Evolutionary conservation across 1,140 invertebrate species (phyloP), one percentile per base, ranked within the genome.

Genomic region (Megalopta genalis): DNA sequence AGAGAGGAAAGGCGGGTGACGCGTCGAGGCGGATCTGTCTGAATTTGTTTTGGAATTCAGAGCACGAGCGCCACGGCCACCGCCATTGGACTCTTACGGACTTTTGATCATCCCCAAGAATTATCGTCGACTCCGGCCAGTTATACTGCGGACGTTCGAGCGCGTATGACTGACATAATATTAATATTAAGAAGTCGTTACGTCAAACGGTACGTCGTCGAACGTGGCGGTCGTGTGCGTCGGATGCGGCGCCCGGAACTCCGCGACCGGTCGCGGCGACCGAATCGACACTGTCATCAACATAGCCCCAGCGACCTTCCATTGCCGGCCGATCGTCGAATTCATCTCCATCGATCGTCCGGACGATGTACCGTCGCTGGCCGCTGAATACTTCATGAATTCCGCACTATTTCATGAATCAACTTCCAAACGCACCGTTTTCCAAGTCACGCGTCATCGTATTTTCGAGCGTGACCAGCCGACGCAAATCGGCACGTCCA

Each of bases 101-200:
- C 88, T 90, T 85, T 86, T 89, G 88, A 89, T 90, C 79, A 80
- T 84, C 78, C 75, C 77, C 39, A 84, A 90, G 87, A 90, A 83
- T 89, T 90, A 90, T 89, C 63, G 86, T 86, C 71, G 80, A 77
- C 81, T 88, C 75, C 86, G 85, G 86, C 87, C 84, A 85, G 77
- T 81, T 78, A 72, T 78, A 78, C 46, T 46, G 57, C 64, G 52
- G 25, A 70, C 37, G 67, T 27, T 65, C 62, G 60, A 12, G 23
- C 52, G 62, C 52, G 76, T 77, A 85, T 81, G 59, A 75, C 81
- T 78, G 81, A 88, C 85, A 83, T 83, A 88, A 84, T 87, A 86
- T 86, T 86, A 86, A 87, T 88, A 84, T 86, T 87, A 82, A 85
- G 39, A 74, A 66, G 69, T 52, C 18, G 49, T 85, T 84, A 85